Percentiles rank a stretch among this genome's conserved stretches.
These are phyloP conservation scores for Scaptomyza pallida DNA, from an alignment of 1,140 invertebrate genomes.

Conservation along the genomic window DNA sequence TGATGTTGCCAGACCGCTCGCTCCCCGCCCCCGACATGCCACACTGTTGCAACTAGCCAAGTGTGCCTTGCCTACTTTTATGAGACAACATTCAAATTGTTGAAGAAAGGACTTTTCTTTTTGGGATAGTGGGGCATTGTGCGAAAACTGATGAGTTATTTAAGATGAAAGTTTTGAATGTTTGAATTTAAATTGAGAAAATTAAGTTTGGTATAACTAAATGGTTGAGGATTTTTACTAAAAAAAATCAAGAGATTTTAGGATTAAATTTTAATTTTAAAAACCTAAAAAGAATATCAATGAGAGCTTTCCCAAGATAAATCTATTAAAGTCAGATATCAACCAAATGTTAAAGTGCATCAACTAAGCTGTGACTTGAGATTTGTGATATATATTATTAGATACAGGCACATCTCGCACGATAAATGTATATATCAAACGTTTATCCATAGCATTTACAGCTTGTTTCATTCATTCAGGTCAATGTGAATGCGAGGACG, in stretches of 20 bases:
- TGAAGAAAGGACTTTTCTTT: slow-evolving; percentile 5
- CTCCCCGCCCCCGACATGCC: neutral
- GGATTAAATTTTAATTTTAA: too few species aligned
- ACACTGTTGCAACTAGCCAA: slow-evolving; percentile 1
- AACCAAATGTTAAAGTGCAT: neutral
- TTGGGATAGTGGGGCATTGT: neutral
- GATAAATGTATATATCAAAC: neutral
- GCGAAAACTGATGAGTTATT: slow-evolving; percentile 10
- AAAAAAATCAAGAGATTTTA: too few species aligned
- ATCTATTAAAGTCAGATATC: neutral
- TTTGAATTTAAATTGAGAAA: neutral
- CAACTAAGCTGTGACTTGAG: neutral
- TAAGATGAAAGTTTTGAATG: neutral
- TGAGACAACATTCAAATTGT: neutral
- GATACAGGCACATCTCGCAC: neutral
- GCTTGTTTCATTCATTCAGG: slow-evolving; percentile 9
- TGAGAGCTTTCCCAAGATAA: too few species aligned
- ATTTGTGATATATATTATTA: neutral
- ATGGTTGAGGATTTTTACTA: neutral
- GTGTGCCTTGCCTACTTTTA: slow-evolving; percentile 20
- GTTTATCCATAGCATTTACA: slow-evolving; percentile 12
- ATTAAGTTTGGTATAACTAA: neutral
- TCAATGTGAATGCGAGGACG: slow-evolving; percentile 11
- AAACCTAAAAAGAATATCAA: too few species aligned
- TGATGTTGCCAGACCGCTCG: too few species aligned